Evolutionary conservation across 2,113 vertebrate genomes (phyloP).

Genomic region (Danionella cerebrum): DNA sequence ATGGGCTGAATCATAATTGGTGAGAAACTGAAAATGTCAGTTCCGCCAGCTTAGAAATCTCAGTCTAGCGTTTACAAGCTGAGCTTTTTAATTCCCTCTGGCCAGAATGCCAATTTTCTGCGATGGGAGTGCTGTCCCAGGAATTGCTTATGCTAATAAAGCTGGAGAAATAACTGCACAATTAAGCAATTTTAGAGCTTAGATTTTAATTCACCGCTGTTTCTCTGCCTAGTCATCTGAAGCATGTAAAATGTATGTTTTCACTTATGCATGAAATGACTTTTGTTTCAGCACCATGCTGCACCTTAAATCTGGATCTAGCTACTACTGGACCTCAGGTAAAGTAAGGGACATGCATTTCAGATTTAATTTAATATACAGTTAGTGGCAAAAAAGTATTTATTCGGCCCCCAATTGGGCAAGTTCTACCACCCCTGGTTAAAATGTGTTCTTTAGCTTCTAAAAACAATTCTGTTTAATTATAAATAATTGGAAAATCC

Average conservation of each 20-base stretch:
- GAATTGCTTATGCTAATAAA: conserved; percentile 82
- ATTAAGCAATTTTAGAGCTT: conserved; percentile 84
- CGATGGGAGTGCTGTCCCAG: conserved; percentile 74
- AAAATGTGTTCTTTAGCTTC: no score
- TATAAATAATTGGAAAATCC: no score
- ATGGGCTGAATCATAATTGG: conserved; percentile 59
- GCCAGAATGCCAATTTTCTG: conserved; percentile 87
- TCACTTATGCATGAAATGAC: no score
- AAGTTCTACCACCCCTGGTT: no score
- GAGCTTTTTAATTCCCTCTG: conserved; percentile 77
- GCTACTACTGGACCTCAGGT: no score
- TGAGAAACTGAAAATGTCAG: conserved; percentile 62
- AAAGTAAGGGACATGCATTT: no score
- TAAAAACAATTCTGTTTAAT: no score
- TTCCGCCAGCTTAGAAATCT: conserved; percentile 75
- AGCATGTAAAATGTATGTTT: background rate
- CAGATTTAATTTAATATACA: no score
- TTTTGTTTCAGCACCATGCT: no score
- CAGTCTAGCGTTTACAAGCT: conserved; percentile 68
- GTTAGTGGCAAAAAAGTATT: no score
- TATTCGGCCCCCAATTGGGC: no score
- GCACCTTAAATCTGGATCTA: no score
- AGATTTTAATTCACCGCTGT: conserved; percentile 70
- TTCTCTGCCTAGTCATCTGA: conserved; percentile 48
- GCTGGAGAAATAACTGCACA: conserved; percentile 69